Conservation (phyloP, 2,888 invertebrate genomes). For the Sarcophaga carnaria region DNA sequence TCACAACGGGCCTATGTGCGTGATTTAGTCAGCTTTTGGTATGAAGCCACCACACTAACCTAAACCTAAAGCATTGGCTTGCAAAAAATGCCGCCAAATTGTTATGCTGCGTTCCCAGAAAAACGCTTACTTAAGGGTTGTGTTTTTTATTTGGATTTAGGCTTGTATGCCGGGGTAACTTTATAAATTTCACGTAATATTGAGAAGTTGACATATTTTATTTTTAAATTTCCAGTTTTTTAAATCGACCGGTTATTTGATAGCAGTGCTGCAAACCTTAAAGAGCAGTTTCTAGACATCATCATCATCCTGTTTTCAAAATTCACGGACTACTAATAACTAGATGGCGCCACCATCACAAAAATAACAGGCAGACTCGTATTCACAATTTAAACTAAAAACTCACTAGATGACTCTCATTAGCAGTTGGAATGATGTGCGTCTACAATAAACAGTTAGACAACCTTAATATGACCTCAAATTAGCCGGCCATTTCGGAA, state of each 20-base stretch:
- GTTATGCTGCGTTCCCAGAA: conserved; percentile 45
- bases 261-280: conserved; percentile 38
- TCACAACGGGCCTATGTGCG: too few species aligned
- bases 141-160: conserved; percentile 59
- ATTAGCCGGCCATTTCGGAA: too few species aligned
- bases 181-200: too few species aligned
- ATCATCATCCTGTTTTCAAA: background rate
- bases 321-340: background rate
- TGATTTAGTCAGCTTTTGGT: too few species aligned
- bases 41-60: too few species aligned
- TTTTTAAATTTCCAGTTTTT: conserved; percentile 41
- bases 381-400: background rate
- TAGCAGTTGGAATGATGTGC: background rate
- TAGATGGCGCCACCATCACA: background rate
- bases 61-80: too few species aligned
- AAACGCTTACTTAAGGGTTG: conserved; percentile 33
- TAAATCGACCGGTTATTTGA: conserved; percentile 51
- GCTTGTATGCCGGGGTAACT: conserved; percentile 57
- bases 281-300: background rate
- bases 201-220: background rate
- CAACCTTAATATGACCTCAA: too few species aligned
- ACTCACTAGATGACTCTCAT: background rate
- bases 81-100: conserved; percentile 41
- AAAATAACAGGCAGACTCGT: background rate
- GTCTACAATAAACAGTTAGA: background rate